Evolutionary conservation across 2,888 invertebrate genomes (phyloP), one percentile per base, ranked within the genome.

Genomic region (Leptinotarsa haldemani): DNA sequence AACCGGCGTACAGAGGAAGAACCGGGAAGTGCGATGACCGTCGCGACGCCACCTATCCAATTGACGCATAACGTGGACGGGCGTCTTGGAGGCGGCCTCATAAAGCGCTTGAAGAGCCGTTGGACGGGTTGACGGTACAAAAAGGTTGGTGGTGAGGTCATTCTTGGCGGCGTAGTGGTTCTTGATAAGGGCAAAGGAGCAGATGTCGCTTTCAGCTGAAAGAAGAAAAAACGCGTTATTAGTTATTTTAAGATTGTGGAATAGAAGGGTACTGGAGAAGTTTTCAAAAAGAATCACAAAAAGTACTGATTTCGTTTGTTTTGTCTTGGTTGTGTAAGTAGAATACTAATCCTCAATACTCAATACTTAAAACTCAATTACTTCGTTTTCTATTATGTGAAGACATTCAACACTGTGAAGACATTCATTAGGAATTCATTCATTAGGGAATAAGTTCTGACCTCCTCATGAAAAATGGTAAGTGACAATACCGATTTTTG

Each of bases 151-250:
- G 84, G 91, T 90, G 85, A 93, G 90, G 82, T 91, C 90, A 86
- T 93, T 92, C 84, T 90, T 90, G 82, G 93, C 90, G 86, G 90
- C 91, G 89, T 92, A 96, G 89, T 95, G 94, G 82, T 91, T 90
- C 89, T 93, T 94, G 86, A 93, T 91, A 83, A 91, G 87, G 81
- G 95, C 95, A 90, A 96, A 97, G 86, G 93, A 92, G 85, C 94
- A 93, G 89, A 97, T 93, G 90, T 96, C 95, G 86, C 97, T 94
- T 90, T 96, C 96, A 88, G 97, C 97, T 97, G 92, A 20, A 82
- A 81, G 9, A 65, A 73, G 7, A 74, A 74, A 75, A 40, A 9
- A 12, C 9, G 40, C 40, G 2, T 40, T 40, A 40, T 40, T 5
- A 9, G 40, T 40, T 12, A 40, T 40, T 40, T 9, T 40, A 40